Conservation (phyloP, 2,797 vertebrate species). For the Ambastaia sidthimunki region DNA sequence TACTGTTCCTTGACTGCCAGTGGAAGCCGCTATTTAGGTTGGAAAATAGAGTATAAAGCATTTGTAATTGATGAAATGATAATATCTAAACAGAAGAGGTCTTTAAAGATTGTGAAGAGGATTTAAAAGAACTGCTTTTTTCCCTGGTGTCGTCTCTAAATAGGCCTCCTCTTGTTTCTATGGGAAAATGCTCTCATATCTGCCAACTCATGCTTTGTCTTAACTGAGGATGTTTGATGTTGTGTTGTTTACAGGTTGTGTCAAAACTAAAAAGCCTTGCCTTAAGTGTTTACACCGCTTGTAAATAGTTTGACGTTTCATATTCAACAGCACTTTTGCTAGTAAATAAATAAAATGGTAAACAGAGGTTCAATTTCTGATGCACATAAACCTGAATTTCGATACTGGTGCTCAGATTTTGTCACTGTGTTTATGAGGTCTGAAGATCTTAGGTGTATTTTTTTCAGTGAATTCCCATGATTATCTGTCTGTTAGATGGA, state of each 20-base stretch:
- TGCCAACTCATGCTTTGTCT: constrained; percentile 77
- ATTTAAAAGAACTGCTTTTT: constrained; percentile 36
- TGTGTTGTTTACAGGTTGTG: constrained; percentile 76
- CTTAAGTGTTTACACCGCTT: constrained; percentile 80
- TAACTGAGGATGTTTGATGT: constrained; percentile 80
- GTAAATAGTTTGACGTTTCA: constrained; percentile 85
- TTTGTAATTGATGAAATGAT: constrained; percentile 49
- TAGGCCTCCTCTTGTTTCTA: constrained; percentile 50
- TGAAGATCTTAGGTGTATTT: constrained; percentile 46
- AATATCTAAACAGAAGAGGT: constrained; percentile 26
- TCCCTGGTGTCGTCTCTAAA: constrained; percentile 40
- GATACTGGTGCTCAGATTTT: constrained; percentile 58
- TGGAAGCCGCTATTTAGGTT: constrained; percentile 39
- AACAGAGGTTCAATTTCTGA: constrained; percentile 72
- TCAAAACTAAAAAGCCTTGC: constrained; percentile 76
- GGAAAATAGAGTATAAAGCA: constrained; percentile 46
- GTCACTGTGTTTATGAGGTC: constrained; percentile 26
- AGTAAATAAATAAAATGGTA: constrained; percentile 77
- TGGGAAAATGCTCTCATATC: constrained; percentile 77
- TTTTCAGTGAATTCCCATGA: constrained; percentile 63
- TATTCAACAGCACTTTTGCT: constrained; percentile 75
- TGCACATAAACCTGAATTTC: constrained; percentile 68
- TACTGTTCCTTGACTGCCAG: constrained; percentile 49
- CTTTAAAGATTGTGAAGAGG: constrained; percentile 27
- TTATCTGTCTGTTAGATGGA: constrained; percentile 51